These are phyloP conservation scores for Myodes glareolus DNA, from an alignment of 2,113 vertebrate species.

Conservation along the genomic window DNA sequence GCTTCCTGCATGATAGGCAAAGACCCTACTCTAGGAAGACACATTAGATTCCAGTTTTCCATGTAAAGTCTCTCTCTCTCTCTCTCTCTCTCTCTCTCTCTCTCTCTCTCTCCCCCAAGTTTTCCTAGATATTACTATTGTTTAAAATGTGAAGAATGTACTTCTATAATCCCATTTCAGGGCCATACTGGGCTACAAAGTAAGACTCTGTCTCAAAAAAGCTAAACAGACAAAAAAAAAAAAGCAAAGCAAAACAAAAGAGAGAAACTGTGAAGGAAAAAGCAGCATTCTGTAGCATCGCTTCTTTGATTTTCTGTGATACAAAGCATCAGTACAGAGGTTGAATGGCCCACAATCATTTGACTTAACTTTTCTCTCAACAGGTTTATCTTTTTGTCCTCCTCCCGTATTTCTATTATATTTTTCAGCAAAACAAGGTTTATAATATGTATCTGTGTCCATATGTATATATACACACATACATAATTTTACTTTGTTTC, in stretches of 20 bases:
- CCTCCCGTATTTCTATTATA: not conserved
- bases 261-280: not conserved
- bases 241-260: not conserved
- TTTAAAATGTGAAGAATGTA: not conserved
- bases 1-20: not conserved
- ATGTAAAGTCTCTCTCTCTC: not conserved
- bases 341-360: not conserved
- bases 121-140: not conserved
- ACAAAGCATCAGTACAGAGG: not conserved
- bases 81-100: too few species aligned
- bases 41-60: not conserved
- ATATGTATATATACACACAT: too few species aligned
- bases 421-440: not conserved
- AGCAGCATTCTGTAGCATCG: not conserved
- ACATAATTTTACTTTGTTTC: not conserved
- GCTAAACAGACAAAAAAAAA: not conserved
- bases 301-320: conserved; percentile 13
- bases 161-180: not conserved
- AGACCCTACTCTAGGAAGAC: not conserved
- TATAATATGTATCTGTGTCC: not conserved
- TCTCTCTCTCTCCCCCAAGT: not conserved
- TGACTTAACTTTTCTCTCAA: conserved; percentile 2
- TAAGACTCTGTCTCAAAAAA: not conserved
- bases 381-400: not conserved
- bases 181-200: not conserved